phyloP scores from a whole-genome alignment of 2,797 vertebrate species.

The Alcedo quadribrachys region DNA sequence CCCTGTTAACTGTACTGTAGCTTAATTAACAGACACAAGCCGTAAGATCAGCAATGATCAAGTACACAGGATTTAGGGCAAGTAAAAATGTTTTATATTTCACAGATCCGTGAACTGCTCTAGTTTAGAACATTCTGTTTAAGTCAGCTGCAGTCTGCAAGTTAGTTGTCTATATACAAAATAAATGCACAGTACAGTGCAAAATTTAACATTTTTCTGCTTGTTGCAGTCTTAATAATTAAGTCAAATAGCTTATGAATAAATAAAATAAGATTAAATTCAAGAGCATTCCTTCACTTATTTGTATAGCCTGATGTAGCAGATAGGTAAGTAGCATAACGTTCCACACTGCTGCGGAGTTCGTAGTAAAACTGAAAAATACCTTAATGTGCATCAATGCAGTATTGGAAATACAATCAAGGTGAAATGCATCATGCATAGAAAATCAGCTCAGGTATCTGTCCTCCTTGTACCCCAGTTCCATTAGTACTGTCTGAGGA shows the following conservation, averaged over 20 bases:
- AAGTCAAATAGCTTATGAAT: conserved; percentile 90
- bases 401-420: conserved; percentile 61
- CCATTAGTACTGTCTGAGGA: conserved; percentile 99
- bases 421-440: conserved; percentile 86
- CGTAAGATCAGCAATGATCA: conserved; percentile 10
- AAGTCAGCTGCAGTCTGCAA: conserved; percentile 79
- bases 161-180: conserved; percentile 87
- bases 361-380: conserved; percentile 29
- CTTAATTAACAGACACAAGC: not conserved
- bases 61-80: conserved; percentile 60
- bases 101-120: conserved; percentile 79
- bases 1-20: not conserved
- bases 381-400: conserved; percentile 44
- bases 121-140: conserved; percentile 82
- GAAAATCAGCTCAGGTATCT: conserved; percentile 99
- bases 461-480: conserved; percentile 96
- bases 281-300: conserved; percentile 83
- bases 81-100: conserved; percentile 80
- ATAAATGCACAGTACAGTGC: conserved; percentile 79
- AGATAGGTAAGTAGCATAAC: conserved; percentile 79
- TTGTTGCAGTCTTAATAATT: conserved; percentile 76
- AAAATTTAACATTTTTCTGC: conserved; percentile 74
- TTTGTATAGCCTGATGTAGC: conserved; percentile 77
- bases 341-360: conserved; percentile 79
- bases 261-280: conserved; percentile 88